Conservation (phyloP, 2,797 vertebrate species). For the Oophaga sylvatica region DNA sequence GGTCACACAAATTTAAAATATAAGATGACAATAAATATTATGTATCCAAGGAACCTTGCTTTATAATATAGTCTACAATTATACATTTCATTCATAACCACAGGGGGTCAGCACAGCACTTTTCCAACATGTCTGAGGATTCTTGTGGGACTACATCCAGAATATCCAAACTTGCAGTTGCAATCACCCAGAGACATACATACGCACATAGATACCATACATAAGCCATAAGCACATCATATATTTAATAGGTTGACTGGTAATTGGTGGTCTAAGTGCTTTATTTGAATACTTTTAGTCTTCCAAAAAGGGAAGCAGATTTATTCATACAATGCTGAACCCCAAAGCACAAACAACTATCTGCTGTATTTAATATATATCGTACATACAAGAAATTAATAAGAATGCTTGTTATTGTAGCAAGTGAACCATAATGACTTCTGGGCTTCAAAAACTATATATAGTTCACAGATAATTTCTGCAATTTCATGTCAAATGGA, state of each 20-base stretch:
- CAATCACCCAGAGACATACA: not conserved
- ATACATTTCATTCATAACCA: constrained; percentile 41
- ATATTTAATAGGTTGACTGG: not conserved
- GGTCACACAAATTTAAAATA: not conserved
- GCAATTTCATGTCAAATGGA: too few species aligned
- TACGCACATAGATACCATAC: not conserved
- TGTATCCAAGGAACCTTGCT: not conserved
- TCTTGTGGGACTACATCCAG: not conserved
- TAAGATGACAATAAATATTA: not conserved
- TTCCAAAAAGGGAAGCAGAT: too few species aligned
- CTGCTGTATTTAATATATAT: too few species aligned
- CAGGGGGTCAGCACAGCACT: constrained; percentile 59
- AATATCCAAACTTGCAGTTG: not conserved
- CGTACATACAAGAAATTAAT: too few species aligned
- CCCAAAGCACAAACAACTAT: too few species aligned
- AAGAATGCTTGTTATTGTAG: too few species aligned
- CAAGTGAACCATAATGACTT: too few species aligned
- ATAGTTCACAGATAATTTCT: too few species aligned
- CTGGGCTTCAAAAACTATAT: too few species aligned
- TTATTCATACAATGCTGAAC: too few species aligned
- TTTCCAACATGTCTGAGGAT: constrained; percentile 1
- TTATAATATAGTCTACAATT: not conserved
- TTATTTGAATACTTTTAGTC: too few species aligned
- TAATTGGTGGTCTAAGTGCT: too few species aligned
- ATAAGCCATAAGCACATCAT: not conserved